A percentile compares a stretch with the other conserved stretches of the same genome.
These are phyloP conservation scores for Machimus atricapillus DNA, from an alignment of 2,888 invertebrate genomes.

Conservation along the genomic window DNA sequence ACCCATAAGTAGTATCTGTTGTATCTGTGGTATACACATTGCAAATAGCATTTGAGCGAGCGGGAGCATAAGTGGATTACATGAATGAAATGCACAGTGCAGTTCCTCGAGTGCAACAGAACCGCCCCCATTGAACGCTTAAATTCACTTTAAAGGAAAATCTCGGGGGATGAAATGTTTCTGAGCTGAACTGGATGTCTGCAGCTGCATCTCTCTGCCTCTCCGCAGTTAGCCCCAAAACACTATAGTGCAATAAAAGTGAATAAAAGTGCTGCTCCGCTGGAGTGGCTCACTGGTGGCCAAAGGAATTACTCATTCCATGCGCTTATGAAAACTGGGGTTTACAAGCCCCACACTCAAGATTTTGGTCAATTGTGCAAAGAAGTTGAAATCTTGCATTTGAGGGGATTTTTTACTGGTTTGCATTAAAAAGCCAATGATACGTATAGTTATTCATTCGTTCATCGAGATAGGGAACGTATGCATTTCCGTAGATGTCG, in stretches of 20 bases:
- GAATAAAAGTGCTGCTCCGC: not conserved
- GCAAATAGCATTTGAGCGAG: not conserved
- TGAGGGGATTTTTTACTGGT: not conserved
- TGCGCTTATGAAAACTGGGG: not conserved
- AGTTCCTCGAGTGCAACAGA: not conserved
- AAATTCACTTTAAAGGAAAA: not conserved
- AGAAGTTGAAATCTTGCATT: not conserved
- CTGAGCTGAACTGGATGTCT: not conserved
- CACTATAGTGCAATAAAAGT: not conserved
- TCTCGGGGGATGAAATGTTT: not conserved
- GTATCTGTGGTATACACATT: not conserved
- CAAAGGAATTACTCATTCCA: not conserved
- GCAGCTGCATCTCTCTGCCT: not conserved
- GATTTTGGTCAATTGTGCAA: not conserved
- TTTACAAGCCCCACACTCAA: not conserved
- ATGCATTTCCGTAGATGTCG: not conserved
- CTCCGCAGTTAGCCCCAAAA: not conserved
- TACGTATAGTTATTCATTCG: not conserved
- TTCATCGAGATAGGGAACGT: not conserved
- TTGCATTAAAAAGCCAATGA: not conserved
- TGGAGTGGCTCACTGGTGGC: no score
- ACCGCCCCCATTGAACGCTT: not conserved
- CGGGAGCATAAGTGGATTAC: not conserved
- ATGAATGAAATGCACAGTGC: not conserved
- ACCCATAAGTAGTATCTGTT: not conserved